Evolutionary conservation across 1,140 invertebrate genomes (phyloP), one percentile per base, ranked within the genome.

Genomic region (Leucophenga varia): DNA sequence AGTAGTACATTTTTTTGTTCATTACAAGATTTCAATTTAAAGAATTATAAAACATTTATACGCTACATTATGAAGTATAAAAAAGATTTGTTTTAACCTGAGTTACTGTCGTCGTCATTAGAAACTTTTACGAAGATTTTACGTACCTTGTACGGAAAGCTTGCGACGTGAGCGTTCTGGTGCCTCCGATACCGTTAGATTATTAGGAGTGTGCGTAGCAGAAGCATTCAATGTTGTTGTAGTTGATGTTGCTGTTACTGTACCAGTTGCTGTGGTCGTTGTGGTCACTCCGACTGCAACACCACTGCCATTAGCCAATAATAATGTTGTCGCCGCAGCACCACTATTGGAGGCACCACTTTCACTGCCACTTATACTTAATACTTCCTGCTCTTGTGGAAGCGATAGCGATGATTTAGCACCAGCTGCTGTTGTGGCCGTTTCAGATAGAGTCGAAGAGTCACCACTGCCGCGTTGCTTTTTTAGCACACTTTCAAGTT

Each of bases 61-160:
- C 35, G 38, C 38, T 40, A 0, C 18, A 38, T n/a, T 14, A 20
- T 38, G 3, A n/a, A n/a, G n/a, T n/a, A n/a, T n/a, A n/a, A n/a
- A n/a, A n/a, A n/a, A n/a, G n/a, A n/a, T n/a, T n/a, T n/a, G n/a
- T n/a, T n/a, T n/a, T n/a, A n/a, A n/a, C n/a, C n/a, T n/a, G n/a
- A n/a, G n/a, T n/a, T n/a, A n/a, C n/a, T n/a, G n/a, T n/a, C n/a
- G n/a, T n/a, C n/a, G n/a, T n/a, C n/a, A n/a, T n/a, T n/a, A n/a
- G n/a, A n/a, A n/a, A n/a, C n/a, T n/a, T n/a, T n/a, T n/a, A n/a
- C n/a, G n/a, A n/a, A n/a, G n/a, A n/a, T 1, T 25, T 17, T 34
- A 36, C 54, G 55, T 37, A 74, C 72, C 72, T 56, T 75, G 72
- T 10, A 75, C 72, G 9, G 72, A 75, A 18, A 75, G 39, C 39